A percentile compares a stretch with the other conserved stretches of the same genome.
These are phyloP conservation scores for Ochropleura leucogaster DNA, from an alignment of 2,888 invertebrate species.

Conservation along the genomic window DNA sequence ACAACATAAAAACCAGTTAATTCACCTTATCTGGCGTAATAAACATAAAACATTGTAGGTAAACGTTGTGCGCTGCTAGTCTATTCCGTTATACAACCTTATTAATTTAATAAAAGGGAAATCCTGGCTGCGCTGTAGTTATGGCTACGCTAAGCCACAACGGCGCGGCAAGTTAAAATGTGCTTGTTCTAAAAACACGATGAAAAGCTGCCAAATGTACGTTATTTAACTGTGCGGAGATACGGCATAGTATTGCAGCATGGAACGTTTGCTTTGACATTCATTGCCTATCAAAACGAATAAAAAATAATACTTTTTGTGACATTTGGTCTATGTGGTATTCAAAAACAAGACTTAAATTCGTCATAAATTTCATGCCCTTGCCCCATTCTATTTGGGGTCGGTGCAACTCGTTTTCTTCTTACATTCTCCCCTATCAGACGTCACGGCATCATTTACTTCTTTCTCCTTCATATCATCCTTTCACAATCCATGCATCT, in stretches of 20 bases:
- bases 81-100: conserved; percentile 43
- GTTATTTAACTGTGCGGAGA: conserved; percentile 70
- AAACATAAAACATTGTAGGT: conserved; percentile 55
- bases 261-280: neutral
- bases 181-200: conserved; percentile 82
- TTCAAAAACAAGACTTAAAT: too few species aligned
- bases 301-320: neutral
- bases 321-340: too few species aligned
- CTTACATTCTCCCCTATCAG: too few species aligned
- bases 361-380: too few species aligned
- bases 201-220: conserved; percentile 80
- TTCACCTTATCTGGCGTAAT: conserved; percentile 46
- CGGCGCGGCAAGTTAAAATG: conserved; percentile 76
- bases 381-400: too few species aligned
- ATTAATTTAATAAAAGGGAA: conserved; percentile 63
- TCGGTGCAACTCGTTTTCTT: too few species aligned
- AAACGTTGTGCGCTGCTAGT: conserved; percentile 34
- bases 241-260: conserved; percentile 42
- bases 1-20: conserved; percentile 35
- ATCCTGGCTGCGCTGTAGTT: conserved; percentile 57
- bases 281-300: neutral
- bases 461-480: too few species aligned
- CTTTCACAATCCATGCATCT: too few species aligned
- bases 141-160: conserved; percentile 67
- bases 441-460: too few species aligned